phyloP scores from a whole-genome alignment of 2,888 invertebrate species.

The Leptarthrus brevirostris region DNA sequence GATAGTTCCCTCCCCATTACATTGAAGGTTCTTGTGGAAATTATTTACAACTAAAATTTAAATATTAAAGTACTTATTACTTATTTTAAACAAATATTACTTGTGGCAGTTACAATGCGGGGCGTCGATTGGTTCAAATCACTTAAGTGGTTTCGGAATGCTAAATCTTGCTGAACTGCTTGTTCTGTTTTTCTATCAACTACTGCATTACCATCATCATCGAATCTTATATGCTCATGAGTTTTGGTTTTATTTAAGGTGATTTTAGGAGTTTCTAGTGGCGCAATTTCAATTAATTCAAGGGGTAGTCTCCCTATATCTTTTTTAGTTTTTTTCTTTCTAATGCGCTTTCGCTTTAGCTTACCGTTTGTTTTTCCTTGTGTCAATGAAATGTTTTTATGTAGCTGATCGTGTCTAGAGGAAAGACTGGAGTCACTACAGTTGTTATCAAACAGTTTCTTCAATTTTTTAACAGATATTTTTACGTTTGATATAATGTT shows the following conservation, averaged over 20 bases:
- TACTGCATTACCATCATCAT: slow-evolving; percentile 13
- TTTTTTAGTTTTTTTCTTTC: slow-evolving; percentile 2
- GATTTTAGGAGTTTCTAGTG: not conserved
- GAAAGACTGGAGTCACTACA: not conserved
- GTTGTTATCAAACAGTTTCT: slow-evolving; percentile 2
- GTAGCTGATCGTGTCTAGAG: not conserved
- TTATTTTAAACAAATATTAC: slow-evolving; percentile 4
- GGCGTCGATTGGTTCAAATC: not conserved
- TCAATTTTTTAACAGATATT: slow-evolving; percentile 14
- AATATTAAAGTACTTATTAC: no score
- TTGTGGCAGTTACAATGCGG: not conserved
- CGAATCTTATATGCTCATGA: not conserved
- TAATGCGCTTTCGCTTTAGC: not conserved
- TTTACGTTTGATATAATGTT: not conserved
- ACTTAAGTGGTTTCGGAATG: slow-evolving; percentile 1
- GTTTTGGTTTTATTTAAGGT: not conserved
- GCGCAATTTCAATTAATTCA: no score
- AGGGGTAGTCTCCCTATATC: not conserved
- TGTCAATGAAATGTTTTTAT: no score
- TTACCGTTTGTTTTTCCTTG: no score
- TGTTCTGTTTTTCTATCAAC: no score
- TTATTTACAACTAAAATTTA: no score
- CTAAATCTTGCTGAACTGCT: not conserved
- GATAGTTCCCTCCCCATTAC: no score
- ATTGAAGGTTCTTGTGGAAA: no score